Conservation (phyloP, 2,797 vertebrate species). For the Danio tinwini region DNA sequence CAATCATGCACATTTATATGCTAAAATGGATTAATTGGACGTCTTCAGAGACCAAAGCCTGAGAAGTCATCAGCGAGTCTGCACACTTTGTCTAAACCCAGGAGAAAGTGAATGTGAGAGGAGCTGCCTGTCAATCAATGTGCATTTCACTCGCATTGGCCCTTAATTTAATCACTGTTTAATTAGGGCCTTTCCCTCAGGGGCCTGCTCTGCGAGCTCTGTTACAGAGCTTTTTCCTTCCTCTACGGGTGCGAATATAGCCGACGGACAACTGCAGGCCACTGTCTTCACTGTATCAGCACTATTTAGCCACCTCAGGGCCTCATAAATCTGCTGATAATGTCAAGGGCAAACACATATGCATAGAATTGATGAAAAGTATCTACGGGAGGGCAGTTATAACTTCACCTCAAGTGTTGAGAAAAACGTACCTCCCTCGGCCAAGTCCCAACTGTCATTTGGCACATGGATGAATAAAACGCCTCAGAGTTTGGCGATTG, state of each 20-base stretch:
- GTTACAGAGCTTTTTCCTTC: constrained; percentile 71
- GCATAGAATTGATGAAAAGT: constrained; percentile 70
- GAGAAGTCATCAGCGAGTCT: constrained; percentile 58
- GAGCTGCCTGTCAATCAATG: constrained; percentile 76
- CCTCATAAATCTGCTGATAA: constrained; percentile 77
- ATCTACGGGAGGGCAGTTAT: constrained; percentile 64
- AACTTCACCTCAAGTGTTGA: constrained; percentile 55
- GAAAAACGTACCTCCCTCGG: constrained; percentile 7
- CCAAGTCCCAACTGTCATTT: constrained; percentile 3
- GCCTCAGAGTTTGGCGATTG: constrained; percentile 48
- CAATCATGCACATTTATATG: constrained; percentile 76
- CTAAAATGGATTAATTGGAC: constrained; percentile 75
- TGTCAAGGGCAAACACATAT: constrained; percentile 79
- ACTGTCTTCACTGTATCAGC: constrained; percentile 71
- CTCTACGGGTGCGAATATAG: constrained; percentile 67
- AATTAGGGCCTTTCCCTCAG: constrained; percentile 79
- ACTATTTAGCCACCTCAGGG: constrained; percentile 79
- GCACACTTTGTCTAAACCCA: constrained; percentile 65
- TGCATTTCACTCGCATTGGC: constrained; percentile 75
- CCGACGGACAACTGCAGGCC: constrained; percentile 69
- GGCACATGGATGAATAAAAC: constrained; percentile 38
- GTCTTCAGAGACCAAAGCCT: constrained; percentile 76
- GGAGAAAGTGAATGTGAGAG: constrained; percentile 59
- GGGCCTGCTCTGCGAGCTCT: constrained; percentile 73
- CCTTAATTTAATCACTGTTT: constrained; percentile 86